phyloP scores from a whole-genome alignment of 1,140 invertebrate genomes.

The Drosophila bipectinata region DNA sequence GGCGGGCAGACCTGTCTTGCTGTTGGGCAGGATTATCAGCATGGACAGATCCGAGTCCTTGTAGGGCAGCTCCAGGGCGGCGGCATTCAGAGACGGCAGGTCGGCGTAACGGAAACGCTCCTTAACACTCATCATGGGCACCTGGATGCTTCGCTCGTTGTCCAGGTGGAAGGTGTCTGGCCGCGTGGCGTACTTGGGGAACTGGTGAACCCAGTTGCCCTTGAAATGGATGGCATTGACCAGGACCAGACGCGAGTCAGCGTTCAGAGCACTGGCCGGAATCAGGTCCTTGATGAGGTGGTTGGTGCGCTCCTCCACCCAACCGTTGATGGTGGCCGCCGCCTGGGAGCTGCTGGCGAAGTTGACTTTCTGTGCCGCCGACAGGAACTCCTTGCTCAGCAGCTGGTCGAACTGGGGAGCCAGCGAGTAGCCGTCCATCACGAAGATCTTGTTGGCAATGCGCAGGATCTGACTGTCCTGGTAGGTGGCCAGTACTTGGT shows the following conservation, averaged over 20 bases:
- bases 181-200: constrained; percentile 45
- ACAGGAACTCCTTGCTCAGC: constrained; percentile 64
- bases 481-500: constrained; percentile 55
- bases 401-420: constrained; percentile 55
- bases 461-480: constrained; percentile 61
- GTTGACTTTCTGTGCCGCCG: constrained; percentile 83
- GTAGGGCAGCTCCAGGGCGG: constrained; percentile 69
- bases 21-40: constrained; percentile 86
- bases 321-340: constrained; percentile 85
- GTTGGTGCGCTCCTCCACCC: constrained; percentile 86
- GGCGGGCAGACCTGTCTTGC: constrained; percentile 84
- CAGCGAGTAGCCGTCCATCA: constrained; percentile 58
- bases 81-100: constrained; percentile 59
- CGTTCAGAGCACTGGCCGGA: constrained; percentile 57
- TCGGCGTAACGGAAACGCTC: constrained; percentile 64
- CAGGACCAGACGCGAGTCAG: constrained; percentile 85
- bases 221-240: constrained; percentile 89
- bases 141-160: constrained; percentile 57
- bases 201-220: constrained; percentile 70
- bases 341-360: constrained; percentile 81
- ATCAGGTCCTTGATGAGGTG: constrained; percentile 86
- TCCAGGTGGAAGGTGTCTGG: constrained; percentile 61
- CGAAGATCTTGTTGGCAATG: constrained; percentile 79
- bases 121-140: constrained; percentile 85
- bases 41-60: constrained; percentile 85